Evolutionary conservation across 2,797 vertebrate species (phyloP).

Genomic region (Typhlichthys eigenmanni): DNA sequence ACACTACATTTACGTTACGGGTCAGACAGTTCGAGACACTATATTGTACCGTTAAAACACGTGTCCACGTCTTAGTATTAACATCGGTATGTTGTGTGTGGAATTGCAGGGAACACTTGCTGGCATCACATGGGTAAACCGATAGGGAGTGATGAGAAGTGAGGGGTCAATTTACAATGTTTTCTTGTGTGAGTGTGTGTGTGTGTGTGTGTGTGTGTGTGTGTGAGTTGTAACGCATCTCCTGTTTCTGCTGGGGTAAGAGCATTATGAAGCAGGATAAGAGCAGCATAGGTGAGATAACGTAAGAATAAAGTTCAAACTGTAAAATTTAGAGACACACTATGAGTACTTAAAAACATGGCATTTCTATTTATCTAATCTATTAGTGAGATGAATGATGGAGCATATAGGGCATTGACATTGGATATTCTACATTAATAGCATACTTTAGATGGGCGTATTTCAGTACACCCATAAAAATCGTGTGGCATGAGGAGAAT

Average conservation of each 20-base stretch:
- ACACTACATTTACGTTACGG: too few species aligned
- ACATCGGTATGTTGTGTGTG: conserved; percentile 1
- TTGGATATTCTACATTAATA: conserved; percentile 13
- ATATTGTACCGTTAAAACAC: too few species aligned
- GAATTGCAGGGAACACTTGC: neutral
- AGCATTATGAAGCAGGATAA: conserved; percentile 11
- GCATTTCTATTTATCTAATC: neutral
- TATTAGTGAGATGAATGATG: conserved; percentile 21
- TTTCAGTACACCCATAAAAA: conserved; percentile 4
- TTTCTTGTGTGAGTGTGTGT: conserved; percentile 9
- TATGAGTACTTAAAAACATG: conserved; percentile 11
- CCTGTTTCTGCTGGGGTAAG: conserved; percentile 34
- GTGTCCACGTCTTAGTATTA: too few species aligned
- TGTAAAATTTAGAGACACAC: neutral
- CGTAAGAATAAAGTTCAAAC: neutral
- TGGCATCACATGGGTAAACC: conserved; percentile 51
- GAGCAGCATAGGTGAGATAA: neutral
- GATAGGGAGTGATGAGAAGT: conserved; percentile 39
- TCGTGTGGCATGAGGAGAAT: conserved; percentile 19
- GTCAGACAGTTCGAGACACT: too few species aligned
- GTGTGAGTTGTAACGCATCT: conserved; percentile 30
- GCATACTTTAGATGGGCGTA: conserved; percentile 25
- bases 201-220: neutral
- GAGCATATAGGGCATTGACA: neutral
- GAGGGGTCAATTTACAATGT: conserved; percentile 56